Evolutionary conservation across 2,888 invertebrate genomes (phyloP), one percentile per base, ranked within the genome.

Genomic region (Agrotis clavis): DNA sequence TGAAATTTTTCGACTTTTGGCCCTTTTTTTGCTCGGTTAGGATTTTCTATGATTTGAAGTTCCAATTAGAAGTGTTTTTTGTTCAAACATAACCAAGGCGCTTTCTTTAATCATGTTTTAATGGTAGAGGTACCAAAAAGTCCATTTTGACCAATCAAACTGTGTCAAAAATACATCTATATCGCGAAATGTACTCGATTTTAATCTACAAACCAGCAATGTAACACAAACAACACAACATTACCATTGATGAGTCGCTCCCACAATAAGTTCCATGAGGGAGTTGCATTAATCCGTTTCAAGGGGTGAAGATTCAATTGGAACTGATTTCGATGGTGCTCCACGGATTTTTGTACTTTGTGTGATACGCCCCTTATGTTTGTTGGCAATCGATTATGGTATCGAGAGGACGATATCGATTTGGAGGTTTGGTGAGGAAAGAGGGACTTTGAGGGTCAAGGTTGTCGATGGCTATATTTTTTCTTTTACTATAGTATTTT

Each of bases 281-380:
- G 83, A 68, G 83, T 76, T 77, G 53, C 82, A 80, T 86, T 92
- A 92, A 92, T 92, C 91, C 88, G 86, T 86, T 89, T 88, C 87
- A 85, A 86, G 90, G 91, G 90, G 89, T 87, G 90, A 88, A 90
- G 88, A 92, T 89, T 92, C 90, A 91, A 92, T 92, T 90, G 92
- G 89, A 90, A 87, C 90, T 90, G 90, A 91, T 91, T 90, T 91
- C 74, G 89, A 93, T 90, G 91, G 88, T 88, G 87, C 91, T 91
- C 86, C 79, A 86, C 75, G 75, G 86, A 86, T 86, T 84, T 86
- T 88, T 86, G 87, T 87, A 86, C 80, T 86, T 88, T 85, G 87
- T 87, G 88, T 88, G 86, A 87, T 85, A 83, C 84, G 77, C 86
- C 79, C 81, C 89, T 84, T 86, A 83, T 85, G 79, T 85, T 85